Base-by-base conservation (phyloP, 2,888 invertebrate genomes). In the Plebejus argus region DNA sequence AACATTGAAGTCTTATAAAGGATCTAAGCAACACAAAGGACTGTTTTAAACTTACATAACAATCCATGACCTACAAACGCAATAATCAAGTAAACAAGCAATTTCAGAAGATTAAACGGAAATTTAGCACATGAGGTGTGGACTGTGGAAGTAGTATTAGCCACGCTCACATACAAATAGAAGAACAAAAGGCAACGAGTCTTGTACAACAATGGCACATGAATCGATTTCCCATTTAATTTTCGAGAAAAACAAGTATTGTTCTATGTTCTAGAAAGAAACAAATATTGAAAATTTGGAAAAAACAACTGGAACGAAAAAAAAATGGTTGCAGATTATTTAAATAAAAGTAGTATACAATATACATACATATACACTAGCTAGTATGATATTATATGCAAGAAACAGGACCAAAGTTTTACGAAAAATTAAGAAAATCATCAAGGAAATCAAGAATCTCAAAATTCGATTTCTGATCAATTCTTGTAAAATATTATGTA, bases 111-210 rank as follows among this genome's bases (percentile, higher is more conserved):
- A 72, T 72, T 77, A 74, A 58, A 71, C 77, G 72, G 77, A 72
- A 77, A 72, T 70, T 39, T 66, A 76, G 70, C 76, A 72, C 77
- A 77, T 39, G 56, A 77, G 71, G 77, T 77, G 72, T 49, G 23
- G 70, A 58, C 72, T 77, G 72, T 49, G 23, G 70, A 58, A 77
- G 53, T 72, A 45, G 72, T 35, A 20, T 56, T 61, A n/a, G 45
- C 23, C 56, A 49, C 49, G 45, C 28, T 66, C 66, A 28, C 66
- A 66, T 33, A 33, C 66, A 33, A 66, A 66, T 7, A 3, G 66
- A 18, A 66, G 20, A 72, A 53, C 74, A 74, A 74, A 74, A 28
- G 74, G 28, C 15, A 74, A 53, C 28, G 49, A 74, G 74, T 53
- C 8, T 49, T n/a, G 3, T 20, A 39, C n/a, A 71, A 71, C 71